Base-by-base conservation (phyloP, 2,113 vertebrate genomes). In the Prolemur simus region DNA sequence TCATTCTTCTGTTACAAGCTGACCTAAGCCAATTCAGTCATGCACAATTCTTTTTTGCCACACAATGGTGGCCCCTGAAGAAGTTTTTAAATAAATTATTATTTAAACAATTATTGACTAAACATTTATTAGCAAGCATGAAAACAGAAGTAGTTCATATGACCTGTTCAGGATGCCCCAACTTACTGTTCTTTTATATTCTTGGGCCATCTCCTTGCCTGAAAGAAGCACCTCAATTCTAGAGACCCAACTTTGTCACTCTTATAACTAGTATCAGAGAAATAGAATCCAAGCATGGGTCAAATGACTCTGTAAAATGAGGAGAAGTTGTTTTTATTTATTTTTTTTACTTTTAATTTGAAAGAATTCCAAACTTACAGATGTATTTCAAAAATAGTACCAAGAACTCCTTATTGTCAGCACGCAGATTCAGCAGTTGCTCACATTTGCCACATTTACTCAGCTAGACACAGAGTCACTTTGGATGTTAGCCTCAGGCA, bases 51-150 rank as follows among this genome's bases (percentile, higher is more conserved):
- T 71, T 91, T 77, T 81, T 15, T 37, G 6, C 69, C 71, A 73
- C 52, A 77, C 3, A 54, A 1, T 21, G 7, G 29, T 64, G 37
- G 21, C n/a, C 15, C 25, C 25, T 73, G 45, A 80, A 58, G 47
- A 91, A 66, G 64, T 76, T 85, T 89, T 39, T 29, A 92, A 92
- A 73, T 73, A 88, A 56, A 47, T 92, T n/a, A n/a, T n/a, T n/a
- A n/a, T n/a, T n/a, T n/a, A n/a, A 68, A 73, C 15, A 42, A 45
- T 25, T 39, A 56, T 47, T 63, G 88, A 87, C 8, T 71, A 34
- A 94, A 68, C 34, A 94, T 37, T 73, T 78, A 58, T 39, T 71
- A 49, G 32, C 56, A 84, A 69, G 8, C 29, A 2, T 85, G 39
- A n/a, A 73, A 68, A 85, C 84, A 74, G 37, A 34, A 49, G 52